A percentile compares a stretch with the other conserved stretches of the same genome.
phyloP scores from a whole-genome alignment of 1,140 invertebrate species.

The Lepidotrigona ventralis region DNA sequence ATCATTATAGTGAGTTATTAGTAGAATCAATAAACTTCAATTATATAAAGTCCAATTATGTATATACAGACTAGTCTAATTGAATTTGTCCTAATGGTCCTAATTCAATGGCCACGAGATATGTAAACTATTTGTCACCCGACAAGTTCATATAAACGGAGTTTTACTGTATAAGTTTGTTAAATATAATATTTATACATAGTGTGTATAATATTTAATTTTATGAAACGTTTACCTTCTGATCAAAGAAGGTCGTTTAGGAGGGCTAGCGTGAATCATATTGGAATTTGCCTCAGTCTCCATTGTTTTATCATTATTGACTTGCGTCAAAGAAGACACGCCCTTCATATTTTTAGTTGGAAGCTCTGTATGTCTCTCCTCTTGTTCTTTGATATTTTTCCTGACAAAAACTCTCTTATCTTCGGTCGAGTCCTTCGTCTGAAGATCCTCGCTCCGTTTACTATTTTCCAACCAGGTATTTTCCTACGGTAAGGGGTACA shows the following conservation, averaged over 20 bases:
- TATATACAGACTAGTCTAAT: too few species aligned
- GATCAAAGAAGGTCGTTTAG: constrained; percentile 44
- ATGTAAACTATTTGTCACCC: too few species aligned
- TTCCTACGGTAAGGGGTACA: constrained; percentile 58
- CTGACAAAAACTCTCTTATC: constrained; percentile 14
- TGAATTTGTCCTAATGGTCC: too few species aligned
- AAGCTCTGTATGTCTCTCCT: constrained; percentile 39
- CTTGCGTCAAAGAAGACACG: not conserved
- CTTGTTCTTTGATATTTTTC: constrained; percentile 38
- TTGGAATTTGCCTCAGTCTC: constrained; percentile 49
- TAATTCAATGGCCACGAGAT: too few species aligned
- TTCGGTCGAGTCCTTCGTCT: constrained; percentile 26
- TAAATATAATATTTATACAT: too few species aligned
- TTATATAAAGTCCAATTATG: too few species aligned
- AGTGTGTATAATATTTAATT: not conserved
- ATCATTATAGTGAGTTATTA: too few species aligned
- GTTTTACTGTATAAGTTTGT: too few species aligned
- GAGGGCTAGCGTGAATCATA: constrained; percentile 20
- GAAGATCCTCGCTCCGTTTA: constrained; percentile 35
- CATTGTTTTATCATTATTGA: constrained; percentile 51
- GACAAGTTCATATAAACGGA: too few species aligned
- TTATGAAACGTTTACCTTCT: constrained; percentile 58
- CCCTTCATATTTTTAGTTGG: constrained; percentile 6
- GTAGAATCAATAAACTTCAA: too few species aligned
- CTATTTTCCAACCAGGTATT: constrained; percentile 52